Evolutionary conservation across 2,113 vertebrate species (phyloP).

Genomic region (Epinephelus moara): DNA sequence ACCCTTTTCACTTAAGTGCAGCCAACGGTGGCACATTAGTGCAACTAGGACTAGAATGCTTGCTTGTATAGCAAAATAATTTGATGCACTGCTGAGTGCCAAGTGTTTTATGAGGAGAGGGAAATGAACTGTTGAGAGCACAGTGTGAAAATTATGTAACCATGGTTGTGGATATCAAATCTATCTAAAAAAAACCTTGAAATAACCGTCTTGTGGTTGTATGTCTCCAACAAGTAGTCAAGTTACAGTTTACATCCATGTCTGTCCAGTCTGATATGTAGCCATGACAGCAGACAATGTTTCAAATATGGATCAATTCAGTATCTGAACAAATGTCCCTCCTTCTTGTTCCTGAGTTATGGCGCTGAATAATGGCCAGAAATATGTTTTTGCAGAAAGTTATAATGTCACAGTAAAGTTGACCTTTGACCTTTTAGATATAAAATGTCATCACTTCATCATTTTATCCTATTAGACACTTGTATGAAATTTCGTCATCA

Average conservation of each 20-base stretch:
- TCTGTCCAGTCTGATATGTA: no score
- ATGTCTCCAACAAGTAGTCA: no score
- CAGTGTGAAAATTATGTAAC: constrained; percentile 50
- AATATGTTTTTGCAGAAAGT: no score
- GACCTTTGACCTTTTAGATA: neutral
- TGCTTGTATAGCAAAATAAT: constrained; percentile 37
- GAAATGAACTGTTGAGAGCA: constrained; percentile 59
- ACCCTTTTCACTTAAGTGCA: constrained; percentile 20
- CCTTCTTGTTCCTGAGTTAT: no score
- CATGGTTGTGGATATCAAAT: constrained; percentile 1
- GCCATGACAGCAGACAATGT: no score
- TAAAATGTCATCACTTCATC: neutral
- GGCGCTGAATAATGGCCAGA: no score
- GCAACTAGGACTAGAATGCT: constrained; percentile 12
- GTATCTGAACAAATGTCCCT: no score
- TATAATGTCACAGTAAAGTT: neutral
- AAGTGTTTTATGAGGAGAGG: constrained; percentile 49
- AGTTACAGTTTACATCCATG: no score
- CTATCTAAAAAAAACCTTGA: neutral
- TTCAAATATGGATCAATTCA: no score
- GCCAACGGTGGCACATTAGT: constrained; percentile 55
- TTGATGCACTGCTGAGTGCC: constrained; percentile 34
- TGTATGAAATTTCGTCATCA: neutral
- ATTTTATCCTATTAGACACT: neutral
- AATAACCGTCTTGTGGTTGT: no score